Conservation (phyloP, 2,797 vertebrate species). For the Siniperca scherzeri region DNA sequence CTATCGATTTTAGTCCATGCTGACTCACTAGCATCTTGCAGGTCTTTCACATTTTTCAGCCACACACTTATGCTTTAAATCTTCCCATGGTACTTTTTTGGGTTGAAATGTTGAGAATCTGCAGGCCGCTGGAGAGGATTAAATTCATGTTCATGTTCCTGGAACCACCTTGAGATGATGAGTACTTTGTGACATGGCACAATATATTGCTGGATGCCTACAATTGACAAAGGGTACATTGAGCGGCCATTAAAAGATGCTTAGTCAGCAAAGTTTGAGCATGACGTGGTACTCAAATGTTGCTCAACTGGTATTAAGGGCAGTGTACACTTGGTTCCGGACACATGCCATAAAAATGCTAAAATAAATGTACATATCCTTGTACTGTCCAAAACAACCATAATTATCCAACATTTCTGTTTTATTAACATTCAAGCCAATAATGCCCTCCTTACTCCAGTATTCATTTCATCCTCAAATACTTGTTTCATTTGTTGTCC, state of each 20-base stretch:
- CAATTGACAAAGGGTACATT: constrained; percentile 2
- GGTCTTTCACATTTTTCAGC: neutral
- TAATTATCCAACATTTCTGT: neutral
- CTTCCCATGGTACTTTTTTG: neutral
- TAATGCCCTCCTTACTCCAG: neutral
- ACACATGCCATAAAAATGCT: neutral
- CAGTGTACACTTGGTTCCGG: neutral
- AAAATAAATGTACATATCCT: neutral
- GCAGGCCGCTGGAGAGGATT: neutral
- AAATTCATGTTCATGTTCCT: constrained; percentile 11
- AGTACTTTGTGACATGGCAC: neutral
- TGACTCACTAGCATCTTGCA: constrained; percentile 17
- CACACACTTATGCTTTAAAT: neutral
- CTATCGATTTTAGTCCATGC: neutral
- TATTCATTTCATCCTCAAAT: neutral
- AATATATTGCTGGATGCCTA: neutral
- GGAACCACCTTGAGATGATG: constrained; percentile 1
- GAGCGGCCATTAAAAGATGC: neutral
- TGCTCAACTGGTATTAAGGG: constrained; percentile 1
- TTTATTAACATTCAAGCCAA: neutral
- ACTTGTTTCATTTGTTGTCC: neutral
- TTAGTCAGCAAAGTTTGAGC: neutral
- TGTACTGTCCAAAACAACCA: neutral
- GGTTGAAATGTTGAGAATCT: constrained; percentile 11
- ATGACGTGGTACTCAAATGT: neutral